Base-by-base conservation (phyloP, 2,113 vertebrate genomes). In the Bagarius yarrelli region DNA sequence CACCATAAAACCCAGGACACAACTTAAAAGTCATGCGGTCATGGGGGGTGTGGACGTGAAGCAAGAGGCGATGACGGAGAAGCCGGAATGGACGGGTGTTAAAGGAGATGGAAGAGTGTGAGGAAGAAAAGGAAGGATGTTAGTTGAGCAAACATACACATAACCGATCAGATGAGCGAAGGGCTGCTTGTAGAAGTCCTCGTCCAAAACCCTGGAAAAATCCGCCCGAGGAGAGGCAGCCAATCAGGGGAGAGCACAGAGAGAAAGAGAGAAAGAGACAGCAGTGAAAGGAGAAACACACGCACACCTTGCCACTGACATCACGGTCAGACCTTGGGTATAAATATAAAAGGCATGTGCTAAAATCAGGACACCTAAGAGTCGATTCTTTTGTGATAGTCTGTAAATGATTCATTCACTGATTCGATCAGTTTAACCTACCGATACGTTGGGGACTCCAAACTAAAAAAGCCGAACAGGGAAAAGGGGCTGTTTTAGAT, bases 141-240 rank as follows among this genome's bases (percentile, higher is more conserved):
- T 94, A 96, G 95, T 96, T 96, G 92, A 92, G 94, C 94, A 95
- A 73, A 99, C 98, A 99, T 99, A 99, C 98, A 99, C 97, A 98
- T 99, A 99, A 98, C 98, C 98, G 95, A 99, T 99, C 95, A 99
- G 91, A 86, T 99, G 97, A 97, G 97, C 95, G 95, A 98, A 98
- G 95, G 97, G 97, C 93, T 99, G 97, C 94, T 96, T 98, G 97
- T 97, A 99, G 98, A 99, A 99, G 94, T 97, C 97, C 95, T 99
- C 97, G 89, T 99, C 98, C 96, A 96, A 95, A 90, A 98, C 96
- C 94, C 98, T 99, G 95, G 94, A 90, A 85, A 90, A 73, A 32
- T 73, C 70, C 94, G 93, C 94, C 90, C 90, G 89, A 93, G 94
- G 93, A 87, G 91, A 94, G 94, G 94, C 94, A 95, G 95, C 91